These are phyloP conservation scores for Coremacera marginata DNA, from an alignment of 2,888 invertebrate species.

Conservation along the genomic window DNA sequence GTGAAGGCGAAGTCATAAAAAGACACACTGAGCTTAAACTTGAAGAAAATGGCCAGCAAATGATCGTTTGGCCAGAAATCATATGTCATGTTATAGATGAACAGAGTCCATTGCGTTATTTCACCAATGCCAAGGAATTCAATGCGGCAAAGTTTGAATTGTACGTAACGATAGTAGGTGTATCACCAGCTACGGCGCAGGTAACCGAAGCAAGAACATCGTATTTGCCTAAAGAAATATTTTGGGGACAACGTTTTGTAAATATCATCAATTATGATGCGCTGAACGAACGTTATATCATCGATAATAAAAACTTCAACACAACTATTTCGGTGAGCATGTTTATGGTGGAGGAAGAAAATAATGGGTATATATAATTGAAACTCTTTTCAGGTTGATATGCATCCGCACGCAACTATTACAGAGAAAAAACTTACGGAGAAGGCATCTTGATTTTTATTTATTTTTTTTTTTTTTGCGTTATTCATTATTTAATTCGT, in stretches of 20 bases:
- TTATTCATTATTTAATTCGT: too few species aligned
- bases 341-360: neutral
- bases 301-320: constrained; percentile 66
- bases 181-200: constrained; percentile 82
- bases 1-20: constrained; percentile 81
- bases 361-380: neutral
- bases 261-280: constrained; percentile 74
- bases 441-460: too few species aligned
- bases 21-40: constrained; percentile 79
- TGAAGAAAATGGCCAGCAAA: constrained; percentile 74
- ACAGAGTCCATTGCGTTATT: constrained; percentile 82
- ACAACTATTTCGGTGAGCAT: constrained; percentile 63
- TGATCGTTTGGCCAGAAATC: constrained; percentile 89
- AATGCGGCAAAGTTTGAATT: constrained; percentile 82
- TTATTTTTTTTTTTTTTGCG: too few species aligned
- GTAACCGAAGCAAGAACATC: constrained; percentile 81
- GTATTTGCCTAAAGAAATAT: constrained; percentile 83
- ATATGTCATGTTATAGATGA: constrained; percentile 86
- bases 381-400: constrained; percentile 55
- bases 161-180: constrained; percentile 85
- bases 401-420: constrained; percentile 42
- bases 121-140: constrained; percentile 80
- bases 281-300: constrained; percentile 73
- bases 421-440: too few species aligned
- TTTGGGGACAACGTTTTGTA: constrained; percentile 86